phyloP scores from a whole-genome alignment of 2,797 vertebrate genomes.

The Clarias pachynema region DNA sequence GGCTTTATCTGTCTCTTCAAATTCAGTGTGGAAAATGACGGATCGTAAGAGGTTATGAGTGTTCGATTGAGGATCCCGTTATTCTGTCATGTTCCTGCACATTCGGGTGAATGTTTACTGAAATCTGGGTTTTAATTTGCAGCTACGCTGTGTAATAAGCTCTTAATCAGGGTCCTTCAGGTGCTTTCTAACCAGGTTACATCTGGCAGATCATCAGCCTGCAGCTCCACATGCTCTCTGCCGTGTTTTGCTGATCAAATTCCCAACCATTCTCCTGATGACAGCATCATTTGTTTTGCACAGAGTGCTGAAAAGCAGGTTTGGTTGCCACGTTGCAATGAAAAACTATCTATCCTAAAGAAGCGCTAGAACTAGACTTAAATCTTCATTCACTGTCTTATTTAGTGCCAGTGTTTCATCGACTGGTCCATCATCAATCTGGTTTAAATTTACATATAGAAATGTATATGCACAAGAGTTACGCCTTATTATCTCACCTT shows the following conservation, averaged over 20 bases:
- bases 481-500: background rate
- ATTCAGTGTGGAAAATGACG: conserved; percentile 16
- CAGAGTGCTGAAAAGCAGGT: conserved; percentile 46
- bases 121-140: conserved; percentile 57
- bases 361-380: conserved; percentile 16
- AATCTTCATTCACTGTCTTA: conserved; percentile 23
- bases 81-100: conserved; percentile 41
- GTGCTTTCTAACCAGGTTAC: conserved; percentile 57
- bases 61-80: conserved; percentile 18
- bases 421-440: background rate
- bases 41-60: conserved; percentile 22
- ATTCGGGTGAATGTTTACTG: conserved; percentile 46
- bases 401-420: background rate
- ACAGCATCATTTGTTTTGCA: conserved; percentile 57
- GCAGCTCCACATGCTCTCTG: conserved; percentile 51
- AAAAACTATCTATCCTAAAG: conserved; percentile 28
- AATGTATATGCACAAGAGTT: background rate
- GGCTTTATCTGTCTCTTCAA: conserved; percentile 12
- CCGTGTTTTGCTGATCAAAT: conserved; percentile 52
- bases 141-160: conserved; percentile 49
- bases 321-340: conserved; percentile 44
- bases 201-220: conserved; percentile 56
- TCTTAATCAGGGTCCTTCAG: conserved; percentile 59
- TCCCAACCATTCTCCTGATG: conserved; percentile 50
- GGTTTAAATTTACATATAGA: background rate